These are phyloP conservation scores for Portunus trituberculatus DNA, from an alignment of 1,140 invertebrate species.

Conservation along the genomic window DNA sequence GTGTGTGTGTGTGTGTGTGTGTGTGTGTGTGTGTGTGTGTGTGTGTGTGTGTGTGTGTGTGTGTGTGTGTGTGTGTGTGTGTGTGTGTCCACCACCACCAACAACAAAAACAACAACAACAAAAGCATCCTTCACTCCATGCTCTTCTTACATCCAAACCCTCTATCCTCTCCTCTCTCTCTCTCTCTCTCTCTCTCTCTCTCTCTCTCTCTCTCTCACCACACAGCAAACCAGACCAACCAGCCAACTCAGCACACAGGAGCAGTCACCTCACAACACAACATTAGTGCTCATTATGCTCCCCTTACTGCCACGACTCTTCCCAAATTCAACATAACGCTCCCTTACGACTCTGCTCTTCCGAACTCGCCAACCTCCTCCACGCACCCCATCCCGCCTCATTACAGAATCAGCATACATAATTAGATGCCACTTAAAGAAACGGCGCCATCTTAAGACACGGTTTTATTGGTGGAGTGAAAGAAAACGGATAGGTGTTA, in stretches of 20 bases:
- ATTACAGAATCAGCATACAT: background rate
- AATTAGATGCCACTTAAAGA: background rate
- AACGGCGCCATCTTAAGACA: background rate
- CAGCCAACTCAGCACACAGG: no score
- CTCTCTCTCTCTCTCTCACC: background rate
- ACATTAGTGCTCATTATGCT: background rate
- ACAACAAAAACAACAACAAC: no score
- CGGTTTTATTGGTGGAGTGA: background rate
- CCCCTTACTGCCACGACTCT: background rate
- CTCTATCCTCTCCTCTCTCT: background rate
- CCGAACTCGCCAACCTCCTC: background rate
- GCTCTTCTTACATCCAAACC: background rate
- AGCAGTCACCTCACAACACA: background rate
- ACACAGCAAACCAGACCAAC: background rate
- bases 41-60: constrained; percentile 42
- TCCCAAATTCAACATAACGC: background rate
- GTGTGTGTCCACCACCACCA: no score
- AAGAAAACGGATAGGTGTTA: background rate
- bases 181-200: background rate
- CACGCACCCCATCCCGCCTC: background rate
- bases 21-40: constrained; percentile 9
- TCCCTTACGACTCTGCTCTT: background rate
- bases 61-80: constrained; percentile 35
- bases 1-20: constrained; percentile 31
- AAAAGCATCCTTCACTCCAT: background rate